Conservation (phyloP, 1,140 invertebrate species). For the Ganaspis sp. region DNA sequence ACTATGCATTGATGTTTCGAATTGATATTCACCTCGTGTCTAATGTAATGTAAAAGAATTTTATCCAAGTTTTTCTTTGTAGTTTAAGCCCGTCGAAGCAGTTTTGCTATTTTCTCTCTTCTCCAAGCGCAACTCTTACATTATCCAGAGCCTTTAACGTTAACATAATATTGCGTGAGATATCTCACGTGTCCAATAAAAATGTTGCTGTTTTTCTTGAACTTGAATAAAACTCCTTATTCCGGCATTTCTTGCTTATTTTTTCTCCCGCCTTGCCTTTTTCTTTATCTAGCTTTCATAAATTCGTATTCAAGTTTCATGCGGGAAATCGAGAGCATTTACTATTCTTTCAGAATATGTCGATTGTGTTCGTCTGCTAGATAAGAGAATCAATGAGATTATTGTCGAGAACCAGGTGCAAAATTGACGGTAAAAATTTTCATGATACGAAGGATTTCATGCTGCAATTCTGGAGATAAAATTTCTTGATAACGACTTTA, state of each 20-base stretch:
- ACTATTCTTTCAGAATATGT: not conserved
- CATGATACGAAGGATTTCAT: conserved; percentile 1
- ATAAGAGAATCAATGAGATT: conserved; percentile 7
- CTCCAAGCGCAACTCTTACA: conserved; percentile 28
- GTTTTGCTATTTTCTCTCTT: conserved; percentile 30
- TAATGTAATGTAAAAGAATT: conserved; percentile 48
- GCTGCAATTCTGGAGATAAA: not conserved
- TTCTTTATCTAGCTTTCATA: not conserved
- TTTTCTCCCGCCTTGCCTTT: not conserved
- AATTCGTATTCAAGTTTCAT: not conserved
- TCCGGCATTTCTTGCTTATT: not conserved
- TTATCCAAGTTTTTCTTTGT: conserved; percentile 37
- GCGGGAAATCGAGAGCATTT: not conserved
- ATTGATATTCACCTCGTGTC: conserved; percentile 40
- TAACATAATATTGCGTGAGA: conserved; percentile 51
- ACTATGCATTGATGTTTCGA: not conserved
- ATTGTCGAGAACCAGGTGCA: not conserved
- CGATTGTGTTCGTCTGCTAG: not conserved
- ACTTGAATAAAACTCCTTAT: not conserved
- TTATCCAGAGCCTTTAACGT: conserved; percentile 41
- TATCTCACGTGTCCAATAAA: conserved; percentile 39
- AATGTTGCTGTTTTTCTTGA: conserved; percentile 25
- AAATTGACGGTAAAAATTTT: conserved; percentile 6
- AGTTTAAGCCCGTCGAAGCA: conserved; percentile 3
- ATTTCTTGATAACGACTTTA: conserved; percentile 10